A percentile compares a stretch with the other conserved stretches of the same genome.
Evolutionary conservation across 30 jellyfish, hydroid and myxozoan species (phyloP).

Genomic region (Cassiopea andromeda): DNA sequence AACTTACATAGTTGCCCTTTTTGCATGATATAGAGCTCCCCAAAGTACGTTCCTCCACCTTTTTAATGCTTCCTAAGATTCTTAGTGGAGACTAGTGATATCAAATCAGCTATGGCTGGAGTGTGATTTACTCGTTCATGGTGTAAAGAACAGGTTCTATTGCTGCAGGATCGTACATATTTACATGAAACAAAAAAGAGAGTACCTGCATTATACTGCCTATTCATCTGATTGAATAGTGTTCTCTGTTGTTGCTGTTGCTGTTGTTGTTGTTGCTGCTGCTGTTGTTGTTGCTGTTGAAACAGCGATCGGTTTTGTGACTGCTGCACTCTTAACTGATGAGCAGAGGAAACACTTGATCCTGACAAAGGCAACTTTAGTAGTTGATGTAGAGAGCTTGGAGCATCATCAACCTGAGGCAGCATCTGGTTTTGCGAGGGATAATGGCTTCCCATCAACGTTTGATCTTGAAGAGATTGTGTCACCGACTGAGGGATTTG

Average conservation of each 20-base stretch:
- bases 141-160: too few species aligned
- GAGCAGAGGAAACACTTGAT: constrained; percentile 58
- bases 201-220: constrained; percentile 34
- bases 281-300: constrained; percentile 71
- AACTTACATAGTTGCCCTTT: too few species aligned
- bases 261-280: constrained; percentile 46
- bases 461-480: constrained; percentile 33
- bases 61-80: too few species aligned
- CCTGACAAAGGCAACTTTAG: constrained; percentile 48
- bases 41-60: too few species aligned
- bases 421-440: constrained; percentile 30
- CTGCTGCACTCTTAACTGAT: constrained; percentile 54
- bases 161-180: too few species aligned
- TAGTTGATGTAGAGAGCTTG: constrained; percentile 72
- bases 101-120: too few species aligned
- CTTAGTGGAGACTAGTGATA: too few species aligned
- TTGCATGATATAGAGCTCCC: too few species aligned
- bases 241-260: constrained; percentile 62
- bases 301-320: constrained; percentile 52
- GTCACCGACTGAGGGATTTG: constrained; percentile 40
- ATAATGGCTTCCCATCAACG: constrained; percentile 36
- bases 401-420: constrained; percentile 57
- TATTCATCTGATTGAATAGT: constrained; percentile 36
- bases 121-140: too few species aligned
- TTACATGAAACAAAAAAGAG: not conserved